These are phyloP conservation scores for Hedychridium roseum DNA, from an alignment of 2,888 invertebrate species.

Conservation along the genomic window DNA sequence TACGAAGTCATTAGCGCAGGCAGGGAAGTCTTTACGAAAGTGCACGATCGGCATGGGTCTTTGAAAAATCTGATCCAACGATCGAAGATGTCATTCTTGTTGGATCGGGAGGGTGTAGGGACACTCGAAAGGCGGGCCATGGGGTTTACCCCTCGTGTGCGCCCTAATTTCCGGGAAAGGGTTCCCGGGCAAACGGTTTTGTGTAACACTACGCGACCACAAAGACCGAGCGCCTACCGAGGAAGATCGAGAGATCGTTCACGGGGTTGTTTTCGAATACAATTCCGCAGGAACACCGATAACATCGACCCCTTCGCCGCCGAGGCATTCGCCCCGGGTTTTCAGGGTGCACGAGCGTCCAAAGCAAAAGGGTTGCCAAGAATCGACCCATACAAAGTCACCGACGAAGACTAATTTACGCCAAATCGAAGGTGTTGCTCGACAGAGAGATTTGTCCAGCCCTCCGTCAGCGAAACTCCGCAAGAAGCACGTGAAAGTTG, in stretches of 20 bases:
- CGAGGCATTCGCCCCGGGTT: constrained; percentile 26
- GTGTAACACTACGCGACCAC: constrained; percentile 11
- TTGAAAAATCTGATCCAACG: constrained; percentile 4
- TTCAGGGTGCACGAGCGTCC: constrained; percentile 27
- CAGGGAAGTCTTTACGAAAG: background rate
- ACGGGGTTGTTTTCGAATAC: constrained; percentile 36
- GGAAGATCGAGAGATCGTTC: constrained; percentile 17
- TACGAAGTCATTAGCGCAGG: constrained; percentile 11
- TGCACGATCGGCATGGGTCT: background rate
- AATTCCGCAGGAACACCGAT: constrained; percentile 19
- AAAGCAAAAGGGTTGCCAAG: constrained; percentile 23
- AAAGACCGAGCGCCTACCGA: constrained; percentile 13
- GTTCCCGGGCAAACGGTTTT: constrained; percentile 22
- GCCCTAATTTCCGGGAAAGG: constrained; percentile 42
- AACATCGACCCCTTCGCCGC: constrained; percentile 28
- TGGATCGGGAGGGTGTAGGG: constrained; percentile 5
- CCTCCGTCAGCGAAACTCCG: constrained; percentile 4
- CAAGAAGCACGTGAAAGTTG: background rate
- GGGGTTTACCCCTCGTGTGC: constrained; percentile 14
- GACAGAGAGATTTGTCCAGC: constrained; percentile 10
- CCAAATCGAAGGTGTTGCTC: too few species aligned
- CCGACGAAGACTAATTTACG: constrained; percentile 22
- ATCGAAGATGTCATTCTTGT: constrained; percentile 11
- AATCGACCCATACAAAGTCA: constrained; percentile 18
- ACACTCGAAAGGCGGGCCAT: constrained; percentile 11